Evolutionary conservation across 2,888 invertebrate genomes (phyloP), one percentile per base, ranked within the genome.

Genomic region (Itoplectis maculator): DNA sequence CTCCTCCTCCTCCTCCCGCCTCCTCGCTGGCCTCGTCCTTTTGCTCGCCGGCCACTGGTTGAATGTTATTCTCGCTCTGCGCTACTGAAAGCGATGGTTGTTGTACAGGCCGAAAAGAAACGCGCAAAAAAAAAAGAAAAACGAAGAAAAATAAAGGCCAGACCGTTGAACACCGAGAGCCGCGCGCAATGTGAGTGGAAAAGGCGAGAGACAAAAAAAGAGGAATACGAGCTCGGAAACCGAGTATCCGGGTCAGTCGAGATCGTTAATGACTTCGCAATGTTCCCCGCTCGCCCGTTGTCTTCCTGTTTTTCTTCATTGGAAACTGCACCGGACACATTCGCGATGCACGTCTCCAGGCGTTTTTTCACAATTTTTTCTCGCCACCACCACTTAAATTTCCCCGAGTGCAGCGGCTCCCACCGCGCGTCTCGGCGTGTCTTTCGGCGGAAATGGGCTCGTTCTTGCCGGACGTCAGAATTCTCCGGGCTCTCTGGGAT

Each of bases 21-120:
- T n/a, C n/a, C 40, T 51, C 59, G 66, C 35, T 72, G 66, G 73
- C 61, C 49, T 73, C 47, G 18, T 37, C 45, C 42, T 42, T 61
- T 49, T 49, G 23, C 59, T 49, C 61, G 80, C 73, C 83, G 81
- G 80, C 88, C 88, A 88, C 88, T 88, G 88, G 88, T 88, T 88
- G 88, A 87, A 88, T 86, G 87, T 83, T 86, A 84, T 83, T 85
- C 77, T 82, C 84, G 65, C 75, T 65, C n/a, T n/a, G n/a, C n/a
- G 61, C 47, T 15, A 47, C 56, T 65, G 45, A 18, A 59, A 76
- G 47, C 81, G 37, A 76, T 72, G 51, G 45, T 70, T 56, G 70
- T 81, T 72, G 49, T 49, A 40, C 61, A 68, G 13, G 68, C 42
- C 35, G 76, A 15, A 42, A 45, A 72, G 47, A 56, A 77, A 73